These are phyloP conservation scores for Oncorhynchus mykiss DNA, from an alignment of 2,113 vertebrate genomes.

Conservation along the genomic window DNA sequence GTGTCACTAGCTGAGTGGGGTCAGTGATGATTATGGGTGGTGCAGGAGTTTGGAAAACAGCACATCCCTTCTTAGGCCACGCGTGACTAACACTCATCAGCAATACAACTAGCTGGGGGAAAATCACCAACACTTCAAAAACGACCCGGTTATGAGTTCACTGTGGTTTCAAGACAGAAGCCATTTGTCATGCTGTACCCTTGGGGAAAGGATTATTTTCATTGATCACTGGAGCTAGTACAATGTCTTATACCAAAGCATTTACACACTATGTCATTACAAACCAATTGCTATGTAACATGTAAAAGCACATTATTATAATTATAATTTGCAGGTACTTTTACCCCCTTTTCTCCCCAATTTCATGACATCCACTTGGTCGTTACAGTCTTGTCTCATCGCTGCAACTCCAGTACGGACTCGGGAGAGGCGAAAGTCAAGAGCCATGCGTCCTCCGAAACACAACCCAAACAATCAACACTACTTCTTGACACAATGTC, in stretches of 20 bases:
- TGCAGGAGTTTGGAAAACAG: too few species aligned
- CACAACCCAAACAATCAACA: too few species aligned
- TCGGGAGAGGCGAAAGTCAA: too few species aligned
- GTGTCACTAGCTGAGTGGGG: conserved; percentile 59
- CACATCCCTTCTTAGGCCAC: conserved; percentile 38
- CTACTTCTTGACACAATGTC: too few species aligned
- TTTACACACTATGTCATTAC: background rate
- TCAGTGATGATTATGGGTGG: conserved; percentile 47
- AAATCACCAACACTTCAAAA: background rate
- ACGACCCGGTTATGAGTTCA: conserved; percentile 51
- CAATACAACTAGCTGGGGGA: conserved; percentile 26
- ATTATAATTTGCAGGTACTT: too few species aligned
- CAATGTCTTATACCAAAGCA: conserved; percentile 3
- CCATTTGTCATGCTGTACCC: conserved; percentile 55
- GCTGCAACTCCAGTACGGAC: too few species aligned
- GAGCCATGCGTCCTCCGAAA: too few species aligned
- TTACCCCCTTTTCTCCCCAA: too few species aligned
- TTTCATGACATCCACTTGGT: too few species aligned
- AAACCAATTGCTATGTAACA: background rate
- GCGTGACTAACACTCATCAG: conserved; percentile 58
- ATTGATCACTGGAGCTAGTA: conserved; percentile 4
- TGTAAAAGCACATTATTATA: too few species aligned
- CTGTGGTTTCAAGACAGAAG: conserved; percentile 36
- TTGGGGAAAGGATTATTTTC: conserved; percentile 5
- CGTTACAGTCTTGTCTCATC: too few species aligned